Conservation (phyloP, 2,888 invertebrate genomes). For the Cryptosula pallasiana region DNA sequence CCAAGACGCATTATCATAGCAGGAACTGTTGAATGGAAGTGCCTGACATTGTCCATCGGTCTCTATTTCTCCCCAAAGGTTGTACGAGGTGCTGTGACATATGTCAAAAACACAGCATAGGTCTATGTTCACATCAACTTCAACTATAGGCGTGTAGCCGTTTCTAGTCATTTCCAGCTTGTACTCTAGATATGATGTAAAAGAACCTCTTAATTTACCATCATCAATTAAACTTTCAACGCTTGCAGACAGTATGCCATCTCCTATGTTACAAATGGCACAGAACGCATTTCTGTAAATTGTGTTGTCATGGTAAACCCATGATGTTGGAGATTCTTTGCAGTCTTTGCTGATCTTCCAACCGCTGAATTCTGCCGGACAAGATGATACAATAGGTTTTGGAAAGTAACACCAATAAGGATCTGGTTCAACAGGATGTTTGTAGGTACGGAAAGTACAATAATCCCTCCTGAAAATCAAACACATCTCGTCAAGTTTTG, state of each 20-base stretch:
- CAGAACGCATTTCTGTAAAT: constrained; percentile 21
- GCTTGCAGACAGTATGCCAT: not conserved
- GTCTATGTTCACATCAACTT: not conserved
- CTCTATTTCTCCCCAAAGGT: not conserved
- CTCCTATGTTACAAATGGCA: constrained; percentile 19
- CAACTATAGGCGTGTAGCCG: not conserved
- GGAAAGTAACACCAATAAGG: constrained; percentile 12
- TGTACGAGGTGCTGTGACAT: not conserved
- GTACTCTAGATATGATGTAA: not conserved
- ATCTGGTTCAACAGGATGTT: not conserved
- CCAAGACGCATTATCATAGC: not conserved
- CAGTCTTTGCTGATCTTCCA: constrained; percentile 6
- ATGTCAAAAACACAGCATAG: not conserved
- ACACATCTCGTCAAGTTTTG: too few species aligned
- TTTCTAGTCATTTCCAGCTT: not conserved
- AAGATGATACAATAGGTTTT: not conserved
- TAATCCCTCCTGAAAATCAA: not conserved
- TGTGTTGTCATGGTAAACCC: not conserved
- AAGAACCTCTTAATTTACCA: too few species aligned
- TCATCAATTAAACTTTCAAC: not conserved
- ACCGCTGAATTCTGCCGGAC: not conserved
- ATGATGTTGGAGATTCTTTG: not conserved
- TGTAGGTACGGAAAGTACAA: not conserved
- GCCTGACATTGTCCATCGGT: not conserved
- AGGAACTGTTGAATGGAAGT: not conserved